phyloP scores from a whole-genome alignment of 2,888 invertebrate genomes.

The Drosophila helvetica region DNA sequence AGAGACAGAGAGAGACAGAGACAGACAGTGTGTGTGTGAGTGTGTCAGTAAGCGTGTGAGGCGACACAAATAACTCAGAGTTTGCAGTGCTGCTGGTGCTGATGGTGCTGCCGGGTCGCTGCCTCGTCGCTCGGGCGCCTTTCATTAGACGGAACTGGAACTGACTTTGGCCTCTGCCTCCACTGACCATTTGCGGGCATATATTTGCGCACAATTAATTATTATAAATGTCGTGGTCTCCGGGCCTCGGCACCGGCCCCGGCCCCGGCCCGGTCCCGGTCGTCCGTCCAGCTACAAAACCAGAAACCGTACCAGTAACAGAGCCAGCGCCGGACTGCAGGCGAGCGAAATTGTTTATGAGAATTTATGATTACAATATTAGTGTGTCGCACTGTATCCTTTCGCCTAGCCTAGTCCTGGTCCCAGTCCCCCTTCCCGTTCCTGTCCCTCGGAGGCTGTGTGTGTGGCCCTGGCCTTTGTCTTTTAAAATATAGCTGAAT shows the following conservation, averaged over 20 bases:
- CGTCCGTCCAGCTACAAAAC: no score
- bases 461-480: constrained; percentile 53
- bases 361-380: constrained; percentile 80
- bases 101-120: constrained; percentile 4
- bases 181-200: constrained; percentile 77
- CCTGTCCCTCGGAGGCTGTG: not conserved
- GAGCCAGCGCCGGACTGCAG: constrained; percentile 43
- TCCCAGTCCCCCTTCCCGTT: not conserved
- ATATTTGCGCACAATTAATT: constrained; percentile 83
- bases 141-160: constrained; percentile 61
- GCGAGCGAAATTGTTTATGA: constrained; percentile 77
- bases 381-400: constrained; percentile 77
- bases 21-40: constrained; percentile 20
- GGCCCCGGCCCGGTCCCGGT: constrained; percentile 15
- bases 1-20: no score
- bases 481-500: constrained; percentile 56
- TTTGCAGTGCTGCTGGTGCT: constrained; percentile 43
- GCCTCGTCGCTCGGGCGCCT: constrained; percentile 42
- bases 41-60: constrained; percentile 33
- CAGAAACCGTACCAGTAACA: no score
- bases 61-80: constrained; percentile 76
- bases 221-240: constrained; percentile 82
- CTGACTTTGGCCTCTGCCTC: constrained; percentile 37
- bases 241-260: constrained; percentile 37
- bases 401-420: not conserved